Base-by-base conservation (phyloP, 2,797 vertebrate genomes). In the Enteromius paludinosus region DNA sequence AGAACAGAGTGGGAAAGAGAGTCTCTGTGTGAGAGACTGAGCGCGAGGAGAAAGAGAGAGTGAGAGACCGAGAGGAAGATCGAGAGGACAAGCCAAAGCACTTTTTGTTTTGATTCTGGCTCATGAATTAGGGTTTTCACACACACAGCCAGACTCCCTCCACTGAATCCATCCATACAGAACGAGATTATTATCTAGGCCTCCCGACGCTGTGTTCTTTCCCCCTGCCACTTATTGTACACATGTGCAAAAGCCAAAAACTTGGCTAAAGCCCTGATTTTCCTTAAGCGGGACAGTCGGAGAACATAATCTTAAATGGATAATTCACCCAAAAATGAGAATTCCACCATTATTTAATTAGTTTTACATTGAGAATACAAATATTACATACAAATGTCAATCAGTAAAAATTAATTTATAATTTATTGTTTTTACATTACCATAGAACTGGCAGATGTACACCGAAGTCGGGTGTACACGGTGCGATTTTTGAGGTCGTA, bases 181-280 rank as follows among this genome's bases (percentile, higher is more conserved):
- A 72, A 61, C 47, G 15, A 59, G 84, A 77, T 38, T n/a, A 45
- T 78, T 82, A 65, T 54, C 25, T 59, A 52, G 38, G 74, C 28
- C 66, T 77, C 79, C 35, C 11, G 18, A 56, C 52, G 66, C 47
- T 70, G 43, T 47, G 49, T 56, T 85, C 74, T 74, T 61, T 85
- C 23, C 56, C 45, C 56, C 59, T 84, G 52, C 61, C 71, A 78
- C 84, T 56, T 82, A 86, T 80, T 86, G 85, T 86, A 72, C 84
- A 71, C 56, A 74, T 77, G 6, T 54, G 4, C 78, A 62, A 77
- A 65, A 73, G 52, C 1, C 71, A 4, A 80, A 72, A 52, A 18
- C 77, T 81, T 78, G 70, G 68, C 59, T 47, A 41, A 81, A 69
- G 30, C 74, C 54, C 59, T 5, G 18, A 49, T 76, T 77, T 70